Conservation (phyloP, 2,888 invertebrate genomes). For the Zygaena filipendulae region DNA sequence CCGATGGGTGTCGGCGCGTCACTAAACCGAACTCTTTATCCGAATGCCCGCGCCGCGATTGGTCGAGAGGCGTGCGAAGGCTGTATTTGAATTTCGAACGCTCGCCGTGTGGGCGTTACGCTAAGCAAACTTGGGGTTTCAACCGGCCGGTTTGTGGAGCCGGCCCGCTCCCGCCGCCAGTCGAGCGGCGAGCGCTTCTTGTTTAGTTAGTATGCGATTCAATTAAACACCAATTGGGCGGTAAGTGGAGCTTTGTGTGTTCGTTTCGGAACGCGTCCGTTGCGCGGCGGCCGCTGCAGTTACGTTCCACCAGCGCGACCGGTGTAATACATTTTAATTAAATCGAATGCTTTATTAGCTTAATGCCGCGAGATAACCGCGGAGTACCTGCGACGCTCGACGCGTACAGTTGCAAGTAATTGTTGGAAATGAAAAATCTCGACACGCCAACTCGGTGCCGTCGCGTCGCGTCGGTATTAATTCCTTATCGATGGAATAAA, state of each 20-base stretch:
- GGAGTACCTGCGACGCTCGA: too few species aligned
- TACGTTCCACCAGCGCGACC: constrained; percentile 22
- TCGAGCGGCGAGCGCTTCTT: too few species aligned
- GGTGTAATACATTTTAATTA: constrained; percentile 58
- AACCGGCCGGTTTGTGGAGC: constrained; percentile 50
- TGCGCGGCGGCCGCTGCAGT: constrained; percentile 26
- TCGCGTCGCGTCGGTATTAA: constrained; percentile 19
- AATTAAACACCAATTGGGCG: constrained; percentile 54
- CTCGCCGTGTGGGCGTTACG: constrained; percentile 55
- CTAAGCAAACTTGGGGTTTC: constrained; percentile 41
- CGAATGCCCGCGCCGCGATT: constrained; percentile 32
- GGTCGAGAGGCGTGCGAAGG: constrained; percentile 34
- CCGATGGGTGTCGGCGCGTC: constrained; percentile 35
- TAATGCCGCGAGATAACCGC: constrained; percentile 53
- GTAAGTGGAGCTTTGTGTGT: constrained; percentile 29
- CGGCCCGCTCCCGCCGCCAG: too few species aligned
- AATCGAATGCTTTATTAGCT: constrained; percentile 68
- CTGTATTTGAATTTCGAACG: constrained; percentile 52
- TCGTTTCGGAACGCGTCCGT: constrained; percentile 35
- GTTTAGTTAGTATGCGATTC: constrained; percentile 51
- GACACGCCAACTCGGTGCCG: too few species aligned
- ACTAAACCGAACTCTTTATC: constrained; percentile 40
- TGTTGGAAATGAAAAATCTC: too few species aligned
- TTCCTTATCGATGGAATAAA: constrained; percentile 40
- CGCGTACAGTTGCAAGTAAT: constrained; percentile 17